Evolutionary conservation across 2,113 vertebrate species (phyloP).

Genomic region (Cynopterus brachyotis): DNA sequence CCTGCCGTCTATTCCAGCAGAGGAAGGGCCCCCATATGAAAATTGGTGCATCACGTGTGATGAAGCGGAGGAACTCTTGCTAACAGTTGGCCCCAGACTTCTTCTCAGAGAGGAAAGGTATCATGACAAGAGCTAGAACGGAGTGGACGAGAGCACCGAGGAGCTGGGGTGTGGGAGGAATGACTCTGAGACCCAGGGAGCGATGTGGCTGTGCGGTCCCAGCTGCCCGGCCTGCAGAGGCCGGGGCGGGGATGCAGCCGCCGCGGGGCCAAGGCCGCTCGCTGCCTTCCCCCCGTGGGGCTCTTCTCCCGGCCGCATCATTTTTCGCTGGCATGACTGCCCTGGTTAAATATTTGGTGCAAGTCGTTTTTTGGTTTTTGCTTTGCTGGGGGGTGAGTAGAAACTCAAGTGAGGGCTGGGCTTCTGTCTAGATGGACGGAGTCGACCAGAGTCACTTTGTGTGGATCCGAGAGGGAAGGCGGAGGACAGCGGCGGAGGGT

Average conservation of each 20-base stretch:
- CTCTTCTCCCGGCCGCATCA: not conserved
- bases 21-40: not conserved
- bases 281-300: not conserved
- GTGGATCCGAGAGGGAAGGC: not conserved
- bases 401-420: not conserved
- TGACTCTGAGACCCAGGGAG: conserved; percentile 58
- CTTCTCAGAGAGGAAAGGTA: conserved; percentile 37
- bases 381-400: not conserved
- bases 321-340: not conserved
- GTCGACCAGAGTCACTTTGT: not conserved
- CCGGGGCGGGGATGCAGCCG: not conserved
- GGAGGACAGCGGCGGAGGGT: not conserved
- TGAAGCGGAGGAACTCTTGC: conserved; percentile 19
- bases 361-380: not conserved
- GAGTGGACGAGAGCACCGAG: not conserved
- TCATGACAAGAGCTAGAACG: not conserved
- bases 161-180: conserved; percentile 52
- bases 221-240: accelerated
- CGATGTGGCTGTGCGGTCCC: conserved; percentile 17
- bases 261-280: not conserved
- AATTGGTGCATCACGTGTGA: not conserved
- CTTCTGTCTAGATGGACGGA: not conserved
- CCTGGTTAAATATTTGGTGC: not conserved
- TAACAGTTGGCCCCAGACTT: conserved; percentile 19
- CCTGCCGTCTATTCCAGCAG: not conserved